Conservation (phyloP, 2,888 invertebrate genomes). For the Scaptomyza flava region DNA sequence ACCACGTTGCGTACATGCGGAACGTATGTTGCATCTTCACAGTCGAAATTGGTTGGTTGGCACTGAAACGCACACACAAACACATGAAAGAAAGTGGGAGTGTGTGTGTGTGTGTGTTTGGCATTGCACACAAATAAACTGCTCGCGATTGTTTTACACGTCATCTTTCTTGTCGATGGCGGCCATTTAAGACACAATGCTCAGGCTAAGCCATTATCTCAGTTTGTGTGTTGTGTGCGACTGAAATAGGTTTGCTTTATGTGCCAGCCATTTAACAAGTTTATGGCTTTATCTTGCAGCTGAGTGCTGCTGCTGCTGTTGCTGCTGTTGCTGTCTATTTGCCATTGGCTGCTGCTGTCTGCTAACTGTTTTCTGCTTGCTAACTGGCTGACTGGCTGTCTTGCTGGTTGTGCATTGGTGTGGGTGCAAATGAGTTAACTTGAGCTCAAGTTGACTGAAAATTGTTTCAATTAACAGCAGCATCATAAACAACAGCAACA, state of each 20-base stretch:
- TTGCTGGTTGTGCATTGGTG: slow-evolving; percentile 14
- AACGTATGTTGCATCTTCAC: slow-evolving; percentile 23
- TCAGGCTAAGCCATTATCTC: slow-evolving; percentile 29
- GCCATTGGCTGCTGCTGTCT: slow-evolving; percentile 21
- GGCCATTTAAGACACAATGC: slow-evolving; percentile 48
- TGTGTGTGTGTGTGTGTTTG: slow-evolving; percentile 27
- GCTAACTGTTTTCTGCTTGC: neutral
- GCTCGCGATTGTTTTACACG: slow-evolving; percentile 68
- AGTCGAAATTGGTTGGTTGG: slow-evolving; percentile 35
- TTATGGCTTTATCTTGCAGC: slow-evolving; percentile 66
- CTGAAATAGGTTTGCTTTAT: slow-evolving; percentile 49
- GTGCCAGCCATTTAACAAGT: slow-evolving; percentile 63
- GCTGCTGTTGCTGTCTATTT: slow-evolving; percentile 34
- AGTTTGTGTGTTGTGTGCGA: slow-evolving; percentile 12
- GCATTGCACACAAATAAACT: slow-evolving; percentile 65
- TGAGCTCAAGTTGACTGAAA: slow-evolving; percentile 61
- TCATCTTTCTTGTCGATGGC: slow-evolving; percentile 38
- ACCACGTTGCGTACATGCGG: slow-evolving; percentile 55
- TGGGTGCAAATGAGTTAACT: slow-evolving; percentile 53
- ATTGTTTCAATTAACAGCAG: slow-evolving; percentile 71
- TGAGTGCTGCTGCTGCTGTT: slow-evolving; percentile 42
- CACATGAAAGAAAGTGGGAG: slow-evolving; percentile 13
- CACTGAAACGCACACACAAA: slow-evolving; percentile 20
- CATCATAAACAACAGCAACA: slow-evolving; percentile 44
- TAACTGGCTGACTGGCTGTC: neutral